A percentile compares a stretch with the other conserved stretches of the same genome.
Evolutionary conservation across 2,888 invertebrate species (phyloP).

Genomic region (Pachymerium ferrugineum): DNA sequence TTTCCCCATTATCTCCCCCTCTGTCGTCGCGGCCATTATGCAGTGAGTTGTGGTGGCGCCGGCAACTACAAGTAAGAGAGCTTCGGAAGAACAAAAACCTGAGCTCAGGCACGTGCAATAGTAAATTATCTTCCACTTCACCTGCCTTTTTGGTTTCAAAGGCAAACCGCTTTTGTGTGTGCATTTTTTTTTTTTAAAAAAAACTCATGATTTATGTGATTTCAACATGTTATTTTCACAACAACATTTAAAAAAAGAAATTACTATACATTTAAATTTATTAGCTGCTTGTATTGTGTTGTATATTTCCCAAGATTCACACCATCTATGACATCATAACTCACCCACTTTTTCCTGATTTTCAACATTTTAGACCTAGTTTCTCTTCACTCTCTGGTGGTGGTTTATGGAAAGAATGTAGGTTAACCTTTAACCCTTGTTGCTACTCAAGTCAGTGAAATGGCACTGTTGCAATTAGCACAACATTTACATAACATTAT

Average conservation of each 20-base stretch:
- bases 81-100: background rate
- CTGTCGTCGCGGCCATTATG: conserved; percentile 13
- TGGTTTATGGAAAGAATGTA: conserved; percentile 11
- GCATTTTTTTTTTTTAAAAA: background rate
- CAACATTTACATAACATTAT: conserved; percentile 16
- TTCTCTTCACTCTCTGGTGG: too few relatives aligned
- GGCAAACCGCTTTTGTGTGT: conserved; percentile 11
- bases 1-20: conserved; percentile 17
- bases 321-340: too few relatives aligned
- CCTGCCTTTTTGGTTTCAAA: conserved; percentile 13
- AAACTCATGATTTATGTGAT: conserved; percentile 6
- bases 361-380: too few relatives aligned
- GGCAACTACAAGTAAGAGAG: conserved; percentile 6
- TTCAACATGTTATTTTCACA: conserved; percentile 1
- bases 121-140: conserved; percentile 19
- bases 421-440: background rate
- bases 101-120: conserved; percentile 17
- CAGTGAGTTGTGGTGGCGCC: conserved; percentile 16
- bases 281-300: conserved; percentile 2
- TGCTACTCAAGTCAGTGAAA: background rate
- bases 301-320: too few relatives aligned
- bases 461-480: conserved; percentile 17
- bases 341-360: too few relatives aligned
- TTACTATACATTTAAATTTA: background rate
- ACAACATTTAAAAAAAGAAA: background rate